Percentiles rank a stretch among this genome's conserved stretches.
Evolutionary conservation across 1,140 invertebrate species (phyloP).

Genomic region (Spodoptera frugiperda): DNA sequence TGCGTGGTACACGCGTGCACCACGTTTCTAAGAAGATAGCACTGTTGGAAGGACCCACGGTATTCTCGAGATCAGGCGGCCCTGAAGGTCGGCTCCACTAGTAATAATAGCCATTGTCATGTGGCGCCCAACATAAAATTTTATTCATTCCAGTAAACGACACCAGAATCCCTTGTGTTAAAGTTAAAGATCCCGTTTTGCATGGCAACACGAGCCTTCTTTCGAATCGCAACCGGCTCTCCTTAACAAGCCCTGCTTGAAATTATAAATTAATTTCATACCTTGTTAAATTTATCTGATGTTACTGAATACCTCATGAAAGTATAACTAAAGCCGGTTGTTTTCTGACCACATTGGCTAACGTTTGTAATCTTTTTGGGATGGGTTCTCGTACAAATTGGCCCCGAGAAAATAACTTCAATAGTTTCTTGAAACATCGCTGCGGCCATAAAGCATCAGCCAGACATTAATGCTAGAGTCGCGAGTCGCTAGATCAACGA

Average conservation of each 20-base stretch:
- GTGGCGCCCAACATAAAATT: constrained; percentile 20
- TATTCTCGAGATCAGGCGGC: constrained; percentile 66
- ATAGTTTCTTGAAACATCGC: constrained; percentile 31
- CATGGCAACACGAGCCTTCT: constrained; percentile 27
- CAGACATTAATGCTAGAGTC: constrained; percentile 70
- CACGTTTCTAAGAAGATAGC: constrained; percentile 79
- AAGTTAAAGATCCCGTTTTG: constrained; percentile 35
- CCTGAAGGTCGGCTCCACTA: constrained; percentile 77
- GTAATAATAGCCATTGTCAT: constrained; percentile 58
- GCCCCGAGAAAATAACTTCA: background rate
- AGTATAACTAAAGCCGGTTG: background rate
- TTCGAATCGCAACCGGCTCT: constrained; percentile 34
- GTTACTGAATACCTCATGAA: constrained; percentile 34
- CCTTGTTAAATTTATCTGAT: constrained; percentile 38
- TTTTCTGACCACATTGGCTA: background rate
- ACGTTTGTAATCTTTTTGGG: too few relatives aligned
- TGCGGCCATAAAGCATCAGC: constrained; percentile 71
- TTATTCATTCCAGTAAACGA: background rate
- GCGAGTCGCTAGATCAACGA: constrained; percentile 68
- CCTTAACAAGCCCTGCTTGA: constrained; percentile 25
- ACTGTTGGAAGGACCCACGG: constrained; percentile 65
- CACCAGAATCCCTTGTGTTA: background rate
- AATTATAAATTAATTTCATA: constrained; percentile 21
- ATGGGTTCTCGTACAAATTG: too few relatives aligned
- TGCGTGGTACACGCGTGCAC: constrained; percentile 71